phyloP scores from a whole-genome alignment of 2,113 vertebrate species.

The Antechinus flavipes region DNA sequence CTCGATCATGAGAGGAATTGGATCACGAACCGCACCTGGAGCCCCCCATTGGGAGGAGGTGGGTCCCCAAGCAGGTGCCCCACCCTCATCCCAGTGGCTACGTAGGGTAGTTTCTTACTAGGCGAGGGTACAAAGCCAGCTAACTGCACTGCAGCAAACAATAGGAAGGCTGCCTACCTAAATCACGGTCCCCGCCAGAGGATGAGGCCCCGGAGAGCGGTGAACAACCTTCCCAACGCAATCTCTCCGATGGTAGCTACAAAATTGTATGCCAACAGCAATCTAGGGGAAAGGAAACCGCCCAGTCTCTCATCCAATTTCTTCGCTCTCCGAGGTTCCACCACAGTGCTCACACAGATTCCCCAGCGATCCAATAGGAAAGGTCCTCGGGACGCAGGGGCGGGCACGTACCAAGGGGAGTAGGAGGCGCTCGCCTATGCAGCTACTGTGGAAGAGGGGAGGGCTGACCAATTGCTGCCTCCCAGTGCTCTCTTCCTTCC shows the following conservation, averaged over 20 bases:
- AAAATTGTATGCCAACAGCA: neutral
- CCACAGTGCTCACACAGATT: neutral
- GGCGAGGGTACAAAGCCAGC: neutral
- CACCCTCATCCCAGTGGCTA: neutral
- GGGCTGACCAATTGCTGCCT: neutral
- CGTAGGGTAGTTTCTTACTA: neutral
- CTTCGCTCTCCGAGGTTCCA: neutral
- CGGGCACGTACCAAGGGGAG: neutral
- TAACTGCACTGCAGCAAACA: neutral
- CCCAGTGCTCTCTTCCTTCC: neutral
- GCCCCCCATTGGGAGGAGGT: neutral
- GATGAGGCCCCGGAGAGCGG: neutral
- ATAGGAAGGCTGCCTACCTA: neutral
- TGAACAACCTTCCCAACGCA: neutral
- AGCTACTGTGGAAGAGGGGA: neutral
- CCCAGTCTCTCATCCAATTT: neutral
- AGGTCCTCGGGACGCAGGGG: neutral
- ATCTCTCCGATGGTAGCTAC: neutral
- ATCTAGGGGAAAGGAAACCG: neutral
- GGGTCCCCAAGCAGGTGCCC: neutral
- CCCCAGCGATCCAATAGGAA: neutral
- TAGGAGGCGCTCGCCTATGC: neutral
- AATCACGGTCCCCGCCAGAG: neutral
- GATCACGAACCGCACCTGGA: neutral
- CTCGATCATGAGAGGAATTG: neutral